These are phyloP conservation scores for Hiodon alosoides DNA, from an alignment of 2,113 vertebrate genomes.

Conservation along the genomic window DNA sequence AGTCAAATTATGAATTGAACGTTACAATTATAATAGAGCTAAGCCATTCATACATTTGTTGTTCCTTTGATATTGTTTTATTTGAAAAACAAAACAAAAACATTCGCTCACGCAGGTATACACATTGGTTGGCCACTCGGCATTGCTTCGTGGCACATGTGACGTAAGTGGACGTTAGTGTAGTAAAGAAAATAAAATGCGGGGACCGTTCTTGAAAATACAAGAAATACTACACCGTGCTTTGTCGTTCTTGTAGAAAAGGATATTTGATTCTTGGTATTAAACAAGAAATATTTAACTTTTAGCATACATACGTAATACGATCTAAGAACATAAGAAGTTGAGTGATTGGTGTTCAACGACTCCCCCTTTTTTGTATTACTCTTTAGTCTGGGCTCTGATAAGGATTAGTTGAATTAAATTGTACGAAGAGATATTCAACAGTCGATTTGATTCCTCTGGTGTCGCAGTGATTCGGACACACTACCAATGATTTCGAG, in stretches of 20 bases:
- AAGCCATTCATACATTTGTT: too few species aligned
- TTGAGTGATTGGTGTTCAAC: not conserved
- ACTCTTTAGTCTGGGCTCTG: not conserved
- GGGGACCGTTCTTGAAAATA: not conserved
- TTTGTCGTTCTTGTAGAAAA: not conserved
- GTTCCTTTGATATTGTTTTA: too few species aligned
- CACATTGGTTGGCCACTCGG: slow-evolving; percentile 38
- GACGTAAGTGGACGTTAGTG: slow-evolving; percentile 15
- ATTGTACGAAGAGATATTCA: not conserved
- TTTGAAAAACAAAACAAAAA: too few species aligned
- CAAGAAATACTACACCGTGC: not conserved
- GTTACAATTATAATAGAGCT: too few species aligned
- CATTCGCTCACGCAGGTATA: not conserved
- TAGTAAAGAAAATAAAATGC: not conserved
- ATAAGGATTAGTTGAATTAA: slow-evolving; percentile 1
- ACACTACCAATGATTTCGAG: not conserved
- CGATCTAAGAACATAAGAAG: too few species aligned
- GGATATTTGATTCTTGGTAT: not conserved
- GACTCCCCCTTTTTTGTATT: not conserved
- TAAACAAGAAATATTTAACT: too few species aligned
- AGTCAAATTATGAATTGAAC: too few species aligned
- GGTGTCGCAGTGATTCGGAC: not conserved
- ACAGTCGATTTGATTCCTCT: not conserved
- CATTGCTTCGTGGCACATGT: slow-evolving; percentile 36
- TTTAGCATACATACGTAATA: too few species aligned